phyloP scores from a whole-genome alignment of 2,888 invertebrate genomes.

The Tinea pellionella region DNA sequence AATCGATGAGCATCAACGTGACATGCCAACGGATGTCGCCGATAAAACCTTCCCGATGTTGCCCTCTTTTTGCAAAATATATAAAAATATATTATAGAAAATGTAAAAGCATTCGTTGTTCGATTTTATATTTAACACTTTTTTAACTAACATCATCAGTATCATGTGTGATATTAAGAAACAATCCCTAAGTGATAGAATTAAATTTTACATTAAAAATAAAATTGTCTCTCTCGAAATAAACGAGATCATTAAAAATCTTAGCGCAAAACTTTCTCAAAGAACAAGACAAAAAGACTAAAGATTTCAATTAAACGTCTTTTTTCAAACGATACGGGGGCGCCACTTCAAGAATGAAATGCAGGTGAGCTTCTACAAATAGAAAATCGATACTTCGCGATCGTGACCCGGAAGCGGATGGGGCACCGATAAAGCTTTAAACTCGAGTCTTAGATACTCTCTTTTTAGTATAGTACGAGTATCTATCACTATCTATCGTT shows the following conservation, averaged over 20 bases:
- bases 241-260: neutral
- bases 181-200: too few species aligned
- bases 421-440: slow-evolving; percentile 15
- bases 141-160: too few species aligned
- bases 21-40: neutral
- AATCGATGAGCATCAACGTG: neutral
- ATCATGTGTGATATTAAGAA: too few species aligned
- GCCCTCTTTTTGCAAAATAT: neutral
- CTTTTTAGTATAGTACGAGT: slow-evolving; percentile 17
- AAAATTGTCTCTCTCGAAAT: neutral
- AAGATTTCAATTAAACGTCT: neutral
- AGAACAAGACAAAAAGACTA: neutral
- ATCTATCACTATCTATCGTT: slow-evolving; percentile 15
- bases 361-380: slow-evolving; percentile 28
- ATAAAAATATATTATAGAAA: neutral
- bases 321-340: neutral
- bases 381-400: slow-evolving; percentile 28
- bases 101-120: neutral
- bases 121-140: too few species aligned
- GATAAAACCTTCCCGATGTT: neutral
- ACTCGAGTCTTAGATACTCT: slow-evolving; percentile 16
- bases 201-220: neutral
- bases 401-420: slow-evolving; percentile 24
- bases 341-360: slow-evolving; percentile 17
- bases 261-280: neutral